phyloP scores from a whole-genome alignment of 2,797 vertebrate genomes.

The Allobates femoralis region DNA sequence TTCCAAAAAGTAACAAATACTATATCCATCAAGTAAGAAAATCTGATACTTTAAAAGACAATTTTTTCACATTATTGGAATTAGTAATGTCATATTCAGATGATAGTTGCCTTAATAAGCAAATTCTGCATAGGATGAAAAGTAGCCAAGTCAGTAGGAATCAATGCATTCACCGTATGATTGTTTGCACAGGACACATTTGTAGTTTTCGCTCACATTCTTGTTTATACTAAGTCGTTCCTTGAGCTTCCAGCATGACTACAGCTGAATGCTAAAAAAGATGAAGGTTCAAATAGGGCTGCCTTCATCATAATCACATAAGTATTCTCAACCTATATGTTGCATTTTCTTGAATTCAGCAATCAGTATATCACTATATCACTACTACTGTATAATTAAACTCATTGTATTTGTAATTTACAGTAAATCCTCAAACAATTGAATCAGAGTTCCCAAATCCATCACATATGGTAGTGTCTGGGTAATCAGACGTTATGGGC shows the following conservation, averaged over 20 bases:
- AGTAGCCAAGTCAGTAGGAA: too few relatives aligned
- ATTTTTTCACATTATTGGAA: too few relatives aligned
- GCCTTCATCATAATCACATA: slow-evolving; percentile 13
- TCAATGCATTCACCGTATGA: not conserved
- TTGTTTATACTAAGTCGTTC: too few relatives aligned
- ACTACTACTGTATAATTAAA: slow-evolving; percentile 37
- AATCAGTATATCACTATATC: not conserved
- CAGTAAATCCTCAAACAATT: slow-evolving; percentile 29
- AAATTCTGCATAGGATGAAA: too few relatives aligned
- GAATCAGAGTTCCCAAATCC: slow-evolving; percentile 41
- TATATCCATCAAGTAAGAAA: too few relatives aligned
- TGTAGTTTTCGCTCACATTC: too few relatives aligned
- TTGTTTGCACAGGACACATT: too few relatives aligned
- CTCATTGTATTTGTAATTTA: not conserved
- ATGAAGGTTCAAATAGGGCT: not conserved
- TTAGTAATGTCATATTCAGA: too few relatives aligned
- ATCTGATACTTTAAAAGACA: too few relatives aligned
- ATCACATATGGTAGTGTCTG: slow-evolving; percentile 55
- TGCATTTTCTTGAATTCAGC: not conserved
- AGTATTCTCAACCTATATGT: slow-evolving; percentile 22
- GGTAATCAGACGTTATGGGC: slow-evolving; percentile 22
- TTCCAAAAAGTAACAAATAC: too few relatives aligned
- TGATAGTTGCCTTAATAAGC: too few relatives aligned
- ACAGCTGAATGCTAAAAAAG: not conserved
- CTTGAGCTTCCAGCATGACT: too few relatives aligned